phyloP scores from a whole-genome alignment of 1,140 invertebrate species.

The Drosophila nikananu region DNA sequence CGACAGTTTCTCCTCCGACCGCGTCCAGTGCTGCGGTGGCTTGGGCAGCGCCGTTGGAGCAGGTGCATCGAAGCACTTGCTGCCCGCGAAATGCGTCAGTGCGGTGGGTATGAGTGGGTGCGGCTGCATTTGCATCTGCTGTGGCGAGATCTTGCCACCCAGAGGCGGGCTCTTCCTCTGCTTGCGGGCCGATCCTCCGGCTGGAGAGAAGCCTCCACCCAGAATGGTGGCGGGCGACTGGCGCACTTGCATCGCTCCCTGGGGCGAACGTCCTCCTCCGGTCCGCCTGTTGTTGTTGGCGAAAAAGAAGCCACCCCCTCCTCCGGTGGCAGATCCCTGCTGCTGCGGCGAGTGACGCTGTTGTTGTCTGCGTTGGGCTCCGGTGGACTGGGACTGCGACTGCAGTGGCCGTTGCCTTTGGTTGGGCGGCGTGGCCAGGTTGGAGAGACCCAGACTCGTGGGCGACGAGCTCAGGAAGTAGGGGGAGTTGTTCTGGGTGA shows the following conservation, averaged over 20 bases:
- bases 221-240: slow-evolving; percentile 80
- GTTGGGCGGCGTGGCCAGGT: slow-evolving; percentile 47
- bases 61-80: slow-evolving; percentile 88
- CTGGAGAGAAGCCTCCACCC: slow-evolving; percentile 74
- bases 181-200: slow-evolving; percentile 68
- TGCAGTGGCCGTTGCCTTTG: slow-evolving; percentile 60
- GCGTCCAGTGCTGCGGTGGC: slow-evolving; percentile 88
- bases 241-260: slow-evolving; percentile 46
- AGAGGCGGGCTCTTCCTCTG: slow-evolving; percentile 69
- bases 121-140: slow-evolving; percentile 46
- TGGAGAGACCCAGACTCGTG: slow-evolving; percentile 39
- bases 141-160: slow-evolving; percentile 76
- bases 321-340: slow-evolving; percentile 32
- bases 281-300: slow-evolving; percentile 64
- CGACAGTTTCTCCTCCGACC: slow-evolving; percentile 67
- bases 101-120: slow-evolving; percentile 80
- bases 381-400: slow-evolving; percentile 71
- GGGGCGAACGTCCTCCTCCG: slow-evolving; percentile 66
- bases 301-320: slow-evolving; percentile 70
- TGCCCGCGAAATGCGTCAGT: slow-evolving; percentile 87
- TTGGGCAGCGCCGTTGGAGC: slow-evolving; percentile 87
- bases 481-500: slow-evolving; percentile 63
- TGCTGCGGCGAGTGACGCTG: slow-evolving; percentile 78
- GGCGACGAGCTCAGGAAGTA: slow-evolving; percentile 75
- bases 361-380: slow-evolving; percentile 47